A percentile compares a stretch with the other conserved stretches of the same genome.
phyloP scores from a whole-genome alignment of 2,888 invertebrate species.

The Venusia cambrica region DNA sequence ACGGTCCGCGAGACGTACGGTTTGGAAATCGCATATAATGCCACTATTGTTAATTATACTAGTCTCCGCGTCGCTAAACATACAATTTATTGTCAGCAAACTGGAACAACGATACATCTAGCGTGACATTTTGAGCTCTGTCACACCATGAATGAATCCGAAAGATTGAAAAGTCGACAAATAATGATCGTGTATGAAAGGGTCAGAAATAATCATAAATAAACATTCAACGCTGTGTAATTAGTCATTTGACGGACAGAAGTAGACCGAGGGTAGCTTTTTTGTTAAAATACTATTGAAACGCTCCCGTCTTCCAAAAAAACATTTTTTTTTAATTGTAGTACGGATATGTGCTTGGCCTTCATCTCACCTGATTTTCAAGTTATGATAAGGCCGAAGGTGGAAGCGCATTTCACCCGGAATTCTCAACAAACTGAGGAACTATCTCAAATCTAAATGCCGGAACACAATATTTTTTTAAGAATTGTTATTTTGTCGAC shows the following conservation, averaged over 20 bases:
- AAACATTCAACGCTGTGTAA: slow-evolving; percentile 47
- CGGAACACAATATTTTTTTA: too few species aligned
- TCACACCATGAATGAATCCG: slow-evolving; percentile 48
- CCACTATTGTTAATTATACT: slow-evolving; percentile 77
- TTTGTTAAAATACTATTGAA: not conserved
- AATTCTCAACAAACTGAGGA: too few species aligned
- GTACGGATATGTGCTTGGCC: too few species aligned
- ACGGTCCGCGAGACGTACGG: slow-evolving; percentile 64
- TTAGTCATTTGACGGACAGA: slow-evolving; percentile 33
- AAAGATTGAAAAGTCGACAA: slow-evolving; percentile 62
- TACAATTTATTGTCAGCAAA: slow-evolving; percentile 75
- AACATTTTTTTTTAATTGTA: too few species aligned
- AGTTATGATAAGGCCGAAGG: too few species aligned
- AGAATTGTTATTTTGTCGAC: too few species aligned
- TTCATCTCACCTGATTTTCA: too few species aligned
- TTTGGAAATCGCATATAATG: slow-evolving; percentile 78
- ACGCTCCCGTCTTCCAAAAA: slow-evolving; percentile 8
- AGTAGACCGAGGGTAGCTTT: slow-evolving; percentile 31
- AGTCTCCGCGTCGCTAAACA: slow-evolving; percentile 75
- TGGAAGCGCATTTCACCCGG: too few species aligned
- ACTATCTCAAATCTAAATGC: too few species aligned
- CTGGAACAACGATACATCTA: slow-evolving; percentile 67
- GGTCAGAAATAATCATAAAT: slow-evolving; percentile 42
- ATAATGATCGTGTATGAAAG: slow-evolving; percentile 43
- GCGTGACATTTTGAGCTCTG: slow-evolving; percentile 60